phyloP scores from a whole-genome alignment of 2,113 vertebrate species.

The Pseudonaja textilis region DNA sequence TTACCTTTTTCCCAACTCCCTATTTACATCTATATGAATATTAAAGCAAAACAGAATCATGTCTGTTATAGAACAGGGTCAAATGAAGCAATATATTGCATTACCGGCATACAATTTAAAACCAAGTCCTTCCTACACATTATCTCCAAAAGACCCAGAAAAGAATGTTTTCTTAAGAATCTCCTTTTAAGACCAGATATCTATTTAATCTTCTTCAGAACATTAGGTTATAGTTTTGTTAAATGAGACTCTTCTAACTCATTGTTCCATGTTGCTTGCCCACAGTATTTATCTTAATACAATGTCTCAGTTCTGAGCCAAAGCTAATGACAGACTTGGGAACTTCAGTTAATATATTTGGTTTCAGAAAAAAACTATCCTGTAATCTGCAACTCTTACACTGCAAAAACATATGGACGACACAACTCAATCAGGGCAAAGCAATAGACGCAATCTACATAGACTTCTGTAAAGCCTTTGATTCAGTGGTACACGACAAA shows the following conservation, averaged over 20 bases:
- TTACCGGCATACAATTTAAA: neutral
- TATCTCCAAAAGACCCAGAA: neutral
- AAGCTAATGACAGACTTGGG: neutral
- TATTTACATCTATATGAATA: neutral
- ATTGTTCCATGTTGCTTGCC: neutral
- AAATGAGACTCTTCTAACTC: neutral
- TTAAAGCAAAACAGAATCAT: neutral
- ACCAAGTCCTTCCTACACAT: neutral
- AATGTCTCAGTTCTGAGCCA: neutral
- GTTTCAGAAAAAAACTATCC: too few species aligned
- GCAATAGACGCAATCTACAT: too few species aligned
- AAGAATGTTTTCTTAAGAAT: neutral
- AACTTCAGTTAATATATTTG: neutral
- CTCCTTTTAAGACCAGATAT: neutral
- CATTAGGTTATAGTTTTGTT: neutral
- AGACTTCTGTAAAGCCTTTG: too few species aligned
- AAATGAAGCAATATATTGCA: neutral
- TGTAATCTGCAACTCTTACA: too few species aligned
- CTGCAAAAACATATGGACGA: too few species aligned
- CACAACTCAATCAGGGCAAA: too few species aligned
- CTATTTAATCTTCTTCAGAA: neutral
- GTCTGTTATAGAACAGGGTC: neutral
- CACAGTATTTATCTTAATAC: neutral
- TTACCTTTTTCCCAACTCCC: neutral
- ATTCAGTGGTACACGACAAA: too few species aligned